Evolutionary conservation across 92 coral and sea anemone genomes (phyloP), one percentile per base, ranked within the genome.

Genomic region (Phenganax stokvisi): DNA sequence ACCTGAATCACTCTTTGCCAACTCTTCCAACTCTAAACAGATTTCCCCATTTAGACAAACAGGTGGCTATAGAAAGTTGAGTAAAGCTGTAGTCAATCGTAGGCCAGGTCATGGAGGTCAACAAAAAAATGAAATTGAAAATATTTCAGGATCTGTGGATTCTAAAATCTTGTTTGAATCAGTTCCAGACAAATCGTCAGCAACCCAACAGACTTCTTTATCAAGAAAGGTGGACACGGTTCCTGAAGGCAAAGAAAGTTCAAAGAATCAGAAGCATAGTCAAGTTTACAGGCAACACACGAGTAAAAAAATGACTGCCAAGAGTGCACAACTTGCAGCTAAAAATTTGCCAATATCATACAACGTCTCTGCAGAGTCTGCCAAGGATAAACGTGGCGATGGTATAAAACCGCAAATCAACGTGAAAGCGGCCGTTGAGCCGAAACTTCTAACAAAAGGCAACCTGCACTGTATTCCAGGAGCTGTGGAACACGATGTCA

Each of bases 381-480:
- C 52, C 51, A 66, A 70, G 69, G 17, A 79, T 57, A 79, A 79
- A 15, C 68, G 83, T 11, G 83, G 83, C 0, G 83, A 79, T 51
- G 71, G 76, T 62, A 77, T 27, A 63, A 84, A 71, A 83, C 91
- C 56, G 11, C 86, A 72, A 85, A 68, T 51, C 54, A 74, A 57
- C 52, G 54, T 53, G 13, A 66, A 68, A 73, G 87, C 75, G 62
- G 85, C 83, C 29, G 83, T 79, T 13, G 83, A 79, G 31, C 83
- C 83, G 20, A 79, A 65, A 31, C 8, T 12, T 11, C 12, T 52
- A 8, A 17, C 44, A n/a, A 29, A 79, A n/a, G 62, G 65, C 13
- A 62, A 64, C 6, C 25, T 30, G 13, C 74, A 31, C 20, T 79
- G 83, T 56, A 53, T 79, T 64, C 72, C 61, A 1, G 83, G 83